Evolutionary conservation across 2,797 vertebrate species (phyloP).

Genomic region (Enteromius anoplus): DNA sequence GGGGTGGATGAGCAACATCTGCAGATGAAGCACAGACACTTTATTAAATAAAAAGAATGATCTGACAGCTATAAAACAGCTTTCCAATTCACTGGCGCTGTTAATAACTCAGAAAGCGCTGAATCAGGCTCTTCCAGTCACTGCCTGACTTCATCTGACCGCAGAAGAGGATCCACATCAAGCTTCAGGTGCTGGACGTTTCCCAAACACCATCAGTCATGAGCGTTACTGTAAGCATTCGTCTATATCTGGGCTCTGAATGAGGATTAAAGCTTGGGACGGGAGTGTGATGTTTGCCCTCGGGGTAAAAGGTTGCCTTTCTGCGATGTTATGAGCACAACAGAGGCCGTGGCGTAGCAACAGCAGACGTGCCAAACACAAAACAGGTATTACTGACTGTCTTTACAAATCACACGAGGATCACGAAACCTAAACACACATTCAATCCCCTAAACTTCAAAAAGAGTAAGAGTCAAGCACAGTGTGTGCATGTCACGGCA

Average conservation of each 20-base stretch:
- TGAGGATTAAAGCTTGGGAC: conserved; percentile 62
- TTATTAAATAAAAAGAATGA: background rate
- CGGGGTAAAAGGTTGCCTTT: conserved; percentile 55
- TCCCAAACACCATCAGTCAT: background rate
- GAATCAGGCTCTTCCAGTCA: background rate
- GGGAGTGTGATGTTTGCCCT: conserved; percentile 71
- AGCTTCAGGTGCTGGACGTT: background rate
- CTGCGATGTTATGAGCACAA: conserved; percentile 75
- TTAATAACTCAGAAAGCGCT: background rate
- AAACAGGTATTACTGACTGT: conserved; percentile 61
- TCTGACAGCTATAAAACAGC: background rate
- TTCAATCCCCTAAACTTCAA: conserved; percentile 53
- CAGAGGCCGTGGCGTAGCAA: conserved; percentile 70
- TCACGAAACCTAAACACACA: conserved; percentile 64
- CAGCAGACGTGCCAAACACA: conserved; percentile 66
- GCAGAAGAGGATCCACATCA: background rate
- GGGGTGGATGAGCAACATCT: background rate
- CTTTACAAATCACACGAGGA: conserved; percentile 67
- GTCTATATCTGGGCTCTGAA: conserved; percentile 64
- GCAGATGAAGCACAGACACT: background rate
- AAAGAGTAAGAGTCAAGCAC: background rate
- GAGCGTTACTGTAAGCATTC: background rate
- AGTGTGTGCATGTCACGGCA: background rate
- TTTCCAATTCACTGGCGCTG: background rate
- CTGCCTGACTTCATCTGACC: too few relatives aligned